These are phyloP conservation scores for Coreoperca whiteheadi DNA, from an alignment of 2,113 vertebrate genomes.

Conservation along the genomic window DNA sequence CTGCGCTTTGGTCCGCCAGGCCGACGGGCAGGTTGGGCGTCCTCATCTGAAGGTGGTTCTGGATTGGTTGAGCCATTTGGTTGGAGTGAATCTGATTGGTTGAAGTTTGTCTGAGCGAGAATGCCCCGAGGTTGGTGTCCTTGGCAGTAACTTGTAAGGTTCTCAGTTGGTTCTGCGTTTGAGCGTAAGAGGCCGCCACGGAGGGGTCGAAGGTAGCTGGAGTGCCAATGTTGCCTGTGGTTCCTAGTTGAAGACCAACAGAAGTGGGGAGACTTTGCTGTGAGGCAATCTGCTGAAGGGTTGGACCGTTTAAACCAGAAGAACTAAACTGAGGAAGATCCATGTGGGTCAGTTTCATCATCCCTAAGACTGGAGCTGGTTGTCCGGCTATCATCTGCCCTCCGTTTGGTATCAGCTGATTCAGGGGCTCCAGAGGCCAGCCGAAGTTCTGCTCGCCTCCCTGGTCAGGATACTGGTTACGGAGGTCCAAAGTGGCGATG, in stretches of 20 bases:
- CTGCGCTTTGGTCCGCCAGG: conserved; percentile 43
- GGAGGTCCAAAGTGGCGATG: conserved; percentile 59
- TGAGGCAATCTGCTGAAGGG: conserved; percentile 35
- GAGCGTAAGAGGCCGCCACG: conserved; percentile 26
- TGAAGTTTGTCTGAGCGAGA: conserved; percentile 37
- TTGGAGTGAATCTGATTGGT: conserved; percentile 35
- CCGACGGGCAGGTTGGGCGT: conserved; percentile 16
- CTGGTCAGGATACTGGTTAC: conserved; percentile 27
- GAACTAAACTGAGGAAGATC: conserved; percentile 34
- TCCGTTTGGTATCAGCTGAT: conserved; percentile 34
- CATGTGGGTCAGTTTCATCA: conserved; percentile 64
- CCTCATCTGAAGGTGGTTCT: conserved; percentile 13
- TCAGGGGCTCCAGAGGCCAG: conserved; percentile 44
- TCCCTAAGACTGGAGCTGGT: not conserved
- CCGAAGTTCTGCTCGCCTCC: conserved; percentile 41
- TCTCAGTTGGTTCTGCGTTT: conserved; percentile 48
- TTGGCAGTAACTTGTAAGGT: conserved; percentile 3
- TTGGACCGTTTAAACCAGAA: conserved; percentile 16
- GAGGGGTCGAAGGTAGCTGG: conserved; percentile 49
- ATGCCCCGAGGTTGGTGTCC: conserved; percentile 18
- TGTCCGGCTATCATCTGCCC: conserved; percentile 18
- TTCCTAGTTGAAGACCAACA: conserved; percentile 5
- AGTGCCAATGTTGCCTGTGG: not conserved
- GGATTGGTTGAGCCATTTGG: conserved; percentile 41
- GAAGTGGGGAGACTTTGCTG: conserved; percentile 23